These are phyloP conservation scores for Tokudaia muenninki DNA, from an alignment of 2,797 vertebrate species.

Conservation along the genomic window DNA sequence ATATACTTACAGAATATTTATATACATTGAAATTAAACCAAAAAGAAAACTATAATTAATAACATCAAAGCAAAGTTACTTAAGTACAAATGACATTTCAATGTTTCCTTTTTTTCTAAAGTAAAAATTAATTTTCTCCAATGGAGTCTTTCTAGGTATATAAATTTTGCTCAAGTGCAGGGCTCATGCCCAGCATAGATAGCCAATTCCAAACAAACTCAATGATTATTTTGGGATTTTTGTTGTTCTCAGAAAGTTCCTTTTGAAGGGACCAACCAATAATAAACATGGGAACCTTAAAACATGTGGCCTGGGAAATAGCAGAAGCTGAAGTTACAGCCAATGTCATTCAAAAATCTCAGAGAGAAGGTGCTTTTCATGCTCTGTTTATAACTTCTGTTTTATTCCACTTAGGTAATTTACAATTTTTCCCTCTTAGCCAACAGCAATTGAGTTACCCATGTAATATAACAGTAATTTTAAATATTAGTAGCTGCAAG, in stretches of 20 bases:
- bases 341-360: neutral
- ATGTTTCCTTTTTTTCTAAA: neutral
- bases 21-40: neutral
- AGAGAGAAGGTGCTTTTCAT: neutral
- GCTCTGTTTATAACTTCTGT: conserved; percentile 13
- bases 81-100: neutral
- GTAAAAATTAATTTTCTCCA: neutral
- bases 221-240: neutral
- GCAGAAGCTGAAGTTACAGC: neutral
- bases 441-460: neutral
- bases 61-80: neutral
- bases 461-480: conserved; percentile 32
- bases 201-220: neutral
- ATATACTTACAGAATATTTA: neutral
- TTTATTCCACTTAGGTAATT: conserved; percentile 11
- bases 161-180: neutral
- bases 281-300: conserved; percentile 47
- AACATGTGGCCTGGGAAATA: conserved; percentile 5
- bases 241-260: neutral
- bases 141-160: neutral
- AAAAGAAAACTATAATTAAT: neutral
- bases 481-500: conserved; percentile 47
- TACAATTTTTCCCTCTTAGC: neutral
- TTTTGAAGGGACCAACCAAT: conserved; percentile 12
- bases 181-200: neutral